Base-by-base conservation (phyloP, 2,888 invertebrate genomes). In the Chymomyza amoena region DNA sequence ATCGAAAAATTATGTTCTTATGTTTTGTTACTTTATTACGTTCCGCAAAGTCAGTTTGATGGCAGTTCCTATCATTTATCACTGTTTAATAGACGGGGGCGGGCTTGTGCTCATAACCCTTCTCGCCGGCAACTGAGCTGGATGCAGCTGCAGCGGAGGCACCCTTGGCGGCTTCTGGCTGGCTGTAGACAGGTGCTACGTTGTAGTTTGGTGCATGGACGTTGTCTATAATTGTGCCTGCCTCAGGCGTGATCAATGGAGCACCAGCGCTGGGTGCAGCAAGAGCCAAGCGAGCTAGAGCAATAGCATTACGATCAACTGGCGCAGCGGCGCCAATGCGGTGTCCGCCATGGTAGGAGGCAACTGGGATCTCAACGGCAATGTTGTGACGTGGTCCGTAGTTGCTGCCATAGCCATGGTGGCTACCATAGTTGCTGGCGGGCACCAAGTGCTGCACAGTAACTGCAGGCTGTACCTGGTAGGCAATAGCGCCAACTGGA, bases 71-170 rank as follows among this genome's bases (percentile, higher is more conserved):
- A 13, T 10, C 39, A 45, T 45, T 45, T 45, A 45, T 45, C 39
- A 45, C 39, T 45, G 39, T 45, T 45, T 52, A 65, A 51, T 51
- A 62, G 10, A 36, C 39, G 18, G 64, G 10, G 10, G 50, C 39
- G 18, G 64, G 10, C 60, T 50, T 54, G 57, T 61, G 13, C 13
- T 36, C 9, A 7, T 45, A 45, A 15, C 39, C 39, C 39, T 45
- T 18, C 28, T 57, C 72, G 68, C 57, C 66, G 45, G 70, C 70
- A 39, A 89, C 79, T 54, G 86, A 79, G 65, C 84, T 78, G 66
- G 82, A 76, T 25, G 89, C 89, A 65, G 84, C 90, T 1, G 89
- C 89, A 10, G 88, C 89, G 0, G 80, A 79, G 6, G 75, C 77
- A 18, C 75, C 76, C 67, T 74, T 71, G 2, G 78, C 81, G 73